These are phyloP conservation scores for Triplophysa siluroides DNA, from an alignment of 2,113 vertebrate species.

Conservation along the genomic window DNA sequence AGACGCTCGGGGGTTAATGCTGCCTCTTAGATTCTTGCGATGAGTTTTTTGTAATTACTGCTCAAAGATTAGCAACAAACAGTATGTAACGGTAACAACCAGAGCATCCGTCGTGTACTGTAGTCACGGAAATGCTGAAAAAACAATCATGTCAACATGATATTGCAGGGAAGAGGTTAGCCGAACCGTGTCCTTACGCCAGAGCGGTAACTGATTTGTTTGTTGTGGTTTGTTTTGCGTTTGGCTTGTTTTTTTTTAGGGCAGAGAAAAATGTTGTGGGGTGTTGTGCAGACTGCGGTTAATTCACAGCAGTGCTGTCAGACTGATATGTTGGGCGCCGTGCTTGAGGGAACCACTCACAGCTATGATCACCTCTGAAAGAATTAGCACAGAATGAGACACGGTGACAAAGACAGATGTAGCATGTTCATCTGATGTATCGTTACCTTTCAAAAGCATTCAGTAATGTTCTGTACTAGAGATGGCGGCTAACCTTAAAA, in stretches of 20 bases:
- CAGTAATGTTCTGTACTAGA: too few relatives aligned
- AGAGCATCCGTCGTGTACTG: background rate
- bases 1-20: too few relatives aligned
- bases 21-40: too few relatives aligned
- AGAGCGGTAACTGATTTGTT: background rate
- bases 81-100: too few relatives aligned
- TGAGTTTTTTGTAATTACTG: too few relatives aligned
- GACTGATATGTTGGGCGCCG: background rate
- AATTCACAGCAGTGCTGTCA: constrained; percentile 21
- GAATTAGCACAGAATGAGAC: background rate
- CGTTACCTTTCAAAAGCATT: too few relatives aligned
- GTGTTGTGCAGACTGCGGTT: constrained; percentile 6
- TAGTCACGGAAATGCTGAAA: background rate
- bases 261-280: constrained; percentile 13
- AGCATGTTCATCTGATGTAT: too few relatives aligned
- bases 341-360: background rate
- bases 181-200: background rate
- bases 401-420: background rate
- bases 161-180: background rate
- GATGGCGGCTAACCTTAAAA: too few relatives aligned
- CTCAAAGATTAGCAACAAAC: too few relatives aligned
- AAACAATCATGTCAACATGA: background rate
- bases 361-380: background rate
- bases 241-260: constrained; percentile 15
- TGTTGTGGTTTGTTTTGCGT: constrained; percentile 9